A percentile compares a stretch with the other conserved stretches of the same genome.
phyloP scores from a whole-genome alignment of 2,113 vertebrate species.

The Malurus elegans region DNA sequence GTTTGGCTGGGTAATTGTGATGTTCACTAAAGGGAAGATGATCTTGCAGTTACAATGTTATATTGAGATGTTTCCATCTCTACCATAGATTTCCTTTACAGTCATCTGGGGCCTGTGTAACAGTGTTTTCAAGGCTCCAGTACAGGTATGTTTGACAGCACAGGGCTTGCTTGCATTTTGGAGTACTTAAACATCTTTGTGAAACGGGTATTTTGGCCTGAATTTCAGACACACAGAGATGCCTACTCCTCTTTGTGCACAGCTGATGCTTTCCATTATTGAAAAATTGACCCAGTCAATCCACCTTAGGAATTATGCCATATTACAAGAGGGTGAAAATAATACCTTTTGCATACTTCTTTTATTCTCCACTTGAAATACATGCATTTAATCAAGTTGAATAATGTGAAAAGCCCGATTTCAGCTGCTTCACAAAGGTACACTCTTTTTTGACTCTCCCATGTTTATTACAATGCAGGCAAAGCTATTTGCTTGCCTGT shows the following conservation, averaged over 20 bases:
- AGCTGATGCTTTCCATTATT: neutral
- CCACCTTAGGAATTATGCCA: neutral
- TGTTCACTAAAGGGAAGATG: neutral
- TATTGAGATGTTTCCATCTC: neutral
- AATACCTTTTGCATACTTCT: neutral
- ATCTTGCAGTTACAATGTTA: neutral
- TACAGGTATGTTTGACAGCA: neutral
- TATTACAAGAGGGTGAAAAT: neutral
- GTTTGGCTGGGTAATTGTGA: neutral
- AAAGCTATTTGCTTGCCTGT: neutral
- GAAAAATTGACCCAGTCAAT: neutral
- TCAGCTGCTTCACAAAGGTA: neutral
- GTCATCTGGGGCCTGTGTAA: neutral
- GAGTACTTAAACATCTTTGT: neutral
- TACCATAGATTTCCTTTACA: neutral
- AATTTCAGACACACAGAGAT: neutral
- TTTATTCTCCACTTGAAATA: neutral
- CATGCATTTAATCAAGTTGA: neutral
- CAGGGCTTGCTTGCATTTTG: neutral
- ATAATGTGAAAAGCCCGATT: neutral
- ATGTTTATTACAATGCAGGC: neutral
- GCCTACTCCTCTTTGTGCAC: neutral
- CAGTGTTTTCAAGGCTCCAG: neutral
- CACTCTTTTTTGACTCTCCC: neutral
- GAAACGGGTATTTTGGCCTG: neutral